Evolutionary conservation across 2,113 vertebrate species (phyloP).

Genomic region (Lutjanus erythropterus): DNA sequence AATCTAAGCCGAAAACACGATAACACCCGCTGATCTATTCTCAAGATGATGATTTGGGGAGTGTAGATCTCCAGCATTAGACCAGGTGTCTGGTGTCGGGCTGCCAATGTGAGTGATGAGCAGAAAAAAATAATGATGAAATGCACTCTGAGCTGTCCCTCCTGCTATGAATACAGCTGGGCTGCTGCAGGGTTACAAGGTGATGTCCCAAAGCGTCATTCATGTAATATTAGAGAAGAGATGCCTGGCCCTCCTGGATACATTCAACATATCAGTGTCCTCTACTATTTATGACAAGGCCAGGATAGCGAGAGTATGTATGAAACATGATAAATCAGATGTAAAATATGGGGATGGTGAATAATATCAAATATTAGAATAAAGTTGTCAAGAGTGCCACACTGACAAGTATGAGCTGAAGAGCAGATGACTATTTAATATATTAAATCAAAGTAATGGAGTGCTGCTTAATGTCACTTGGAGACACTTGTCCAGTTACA

Average conservation of each 20-base stretch:
- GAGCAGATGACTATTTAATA: constrained; percentile 11
- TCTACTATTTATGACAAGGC: constrained; percentile 68
- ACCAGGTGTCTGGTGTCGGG: constrained; percentile 18
- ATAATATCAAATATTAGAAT: constrained; percentile 28
- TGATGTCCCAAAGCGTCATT: constrained; percentile 66
- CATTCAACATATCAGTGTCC: constrained; percentile 67
- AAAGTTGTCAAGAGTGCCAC: background rate
- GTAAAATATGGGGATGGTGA: constrained; percentile 33
- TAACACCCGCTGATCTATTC: constrained; percentile 35
- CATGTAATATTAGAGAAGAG: constrained; percentile 71
- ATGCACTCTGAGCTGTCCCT: constrained; percentile 34
- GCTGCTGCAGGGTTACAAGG: constrained; percentile 39
- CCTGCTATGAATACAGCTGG: constrained; percentile 59
- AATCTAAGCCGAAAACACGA: constrained; percentile 43
- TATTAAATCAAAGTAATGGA: constrained; percentile 5
- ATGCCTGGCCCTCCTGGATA: constrained; percentile 51
- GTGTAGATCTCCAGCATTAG: constrained; percentile 43
- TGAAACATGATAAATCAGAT: constrained; percentile 57
- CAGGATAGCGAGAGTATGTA: constrained; percentile 19
- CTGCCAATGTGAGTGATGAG: constrained; percentile 44
- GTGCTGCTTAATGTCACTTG: constrained; percentile 9
- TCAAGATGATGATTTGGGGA: constrained; percentile 39
- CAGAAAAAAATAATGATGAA: constrained; percentile 47
- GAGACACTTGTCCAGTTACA: background rate
- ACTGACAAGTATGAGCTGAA: constrained; percentile 7